Evolutionary conservation across 1,140 invertebrate species (phyloP).

Genomic region (Eueides isabella): DNA sequence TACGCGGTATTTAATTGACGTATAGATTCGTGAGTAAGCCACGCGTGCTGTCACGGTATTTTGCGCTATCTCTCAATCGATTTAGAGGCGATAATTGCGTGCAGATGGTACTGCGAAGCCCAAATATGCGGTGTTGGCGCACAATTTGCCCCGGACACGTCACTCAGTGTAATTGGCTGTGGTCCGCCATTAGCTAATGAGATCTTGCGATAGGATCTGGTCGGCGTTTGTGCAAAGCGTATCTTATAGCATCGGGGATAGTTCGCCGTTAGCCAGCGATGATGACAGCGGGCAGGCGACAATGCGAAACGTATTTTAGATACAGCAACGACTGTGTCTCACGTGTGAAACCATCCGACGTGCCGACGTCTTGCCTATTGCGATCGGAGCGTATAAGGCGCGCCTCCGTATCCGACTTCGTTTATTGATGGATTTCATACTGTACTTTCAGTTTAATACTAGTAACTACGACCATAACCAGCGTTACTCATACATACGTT

Average conservation of each 20-base stretch:
- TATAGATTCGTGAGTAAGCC: constrained; percentile 35
- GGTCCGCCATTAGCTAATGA: constrained; percentile 68
- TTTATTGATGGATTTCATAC: neutral
- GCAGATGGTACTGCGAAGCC: constrained; percentile 28
- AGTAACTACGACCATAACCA: neutral
- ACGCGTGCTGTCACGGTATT: constrained; percentile 13
- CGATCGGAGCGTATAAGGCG: constrained; percentile 43
- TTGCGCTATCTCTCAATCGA: neutral
- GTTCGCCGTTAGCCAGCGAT: constrained; percentile 48
- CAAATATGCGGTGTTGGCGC: constrained; percentile 45
- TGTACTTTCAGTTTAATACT: neutral
- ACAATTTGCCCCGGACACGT: constrained; percentile 72
- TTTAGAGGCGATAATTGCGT: constrained; percentile 27
- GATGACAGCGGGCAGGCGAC: constrained; percentile 62
- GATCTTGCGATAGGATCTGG: constrained; percentile 62
- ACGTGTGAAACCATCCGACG: constrained; percentile 54
- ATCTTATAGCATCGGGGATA: constrained; percentile 30
- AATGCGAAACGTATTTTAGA: constrained; percentile 51
- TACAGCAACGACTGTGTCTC: constrained; percentile 49
- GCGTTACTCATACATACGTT: neutral
- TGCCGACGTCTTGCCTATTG: constrained; percentile 35
- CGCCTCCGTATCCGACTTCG: constrained; percentile 10
- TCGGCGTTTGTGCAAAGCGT: constrained; percentile 56
- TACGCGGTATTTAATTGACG: constrained; percentile 41
- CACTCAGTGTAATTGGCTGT: constrained; percentile 69